Conservation (phyloP, 2,797 vertebrate species). For the Enteromius anoplus region DNA sequence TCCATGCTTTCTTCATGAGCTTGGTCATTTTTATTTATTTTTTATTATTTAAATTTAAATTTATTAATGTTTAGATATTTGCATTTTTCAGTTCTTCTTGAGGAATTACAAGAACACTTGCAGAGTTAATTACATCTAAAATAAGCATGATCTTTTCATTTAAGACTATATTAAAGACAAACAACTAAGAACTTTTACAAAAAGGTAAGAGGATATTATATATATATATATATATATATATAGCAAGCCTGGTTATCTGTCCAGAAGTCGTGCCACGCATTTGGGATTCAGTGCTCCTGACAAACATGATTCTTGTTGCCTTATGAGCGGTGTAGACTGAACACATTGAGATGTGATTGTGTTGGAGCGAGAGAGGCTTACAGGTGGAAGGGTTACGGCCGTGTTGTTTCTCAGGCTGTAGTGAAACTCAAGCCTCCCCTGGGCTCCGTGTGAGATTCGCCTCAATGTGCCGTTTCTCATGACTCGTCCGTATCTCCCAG, state of each 20-base stretch:
- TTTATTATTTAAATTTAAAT: not conserved
- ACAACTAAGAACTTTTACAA: too few species aligned
- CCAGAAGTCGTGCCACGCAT: not conserved
- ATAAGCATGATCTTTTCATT: not conserved
- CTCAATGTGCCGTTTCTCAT: constrained; percentile 45
- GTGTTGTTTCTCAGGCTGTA: constrained; percentile 57
- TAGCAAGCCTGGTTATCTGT: not conserved
- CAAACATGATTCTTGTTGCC: constrained; percentile 6
- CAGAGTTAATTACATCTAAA: not conserved
- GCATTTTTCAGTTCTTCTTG: not conserved
- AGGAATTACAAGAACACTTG: not conserved
- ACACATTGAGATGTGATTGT: constrained; percentile 2
- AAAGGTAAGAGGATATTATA: too few species aligned
- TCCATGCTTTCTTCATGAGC: too few species aligned
- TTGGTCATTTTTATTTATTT: too few species aligned
- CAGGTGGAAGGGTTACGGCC: constrained; percentile 56
- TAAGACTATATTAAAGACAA: not conserved
- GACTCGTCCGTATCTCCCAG: constrained; percentile 43
- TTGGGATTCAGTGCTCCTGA: not conserved
- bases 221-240: too few species aligned
- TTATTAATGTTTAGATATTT: not conserved
- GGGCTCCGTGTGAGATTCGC: constrained; percentile 49
- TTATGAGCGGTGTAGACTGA: constrained; percentile 9
- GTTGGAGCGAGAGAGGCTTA: constrained; percentile 42
- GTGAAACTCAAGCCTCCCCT: constrained; percentile 64